Conservation (phyloP, 2,797 vertebrate genomes). For the Phoebastria nigripes region DNA sequence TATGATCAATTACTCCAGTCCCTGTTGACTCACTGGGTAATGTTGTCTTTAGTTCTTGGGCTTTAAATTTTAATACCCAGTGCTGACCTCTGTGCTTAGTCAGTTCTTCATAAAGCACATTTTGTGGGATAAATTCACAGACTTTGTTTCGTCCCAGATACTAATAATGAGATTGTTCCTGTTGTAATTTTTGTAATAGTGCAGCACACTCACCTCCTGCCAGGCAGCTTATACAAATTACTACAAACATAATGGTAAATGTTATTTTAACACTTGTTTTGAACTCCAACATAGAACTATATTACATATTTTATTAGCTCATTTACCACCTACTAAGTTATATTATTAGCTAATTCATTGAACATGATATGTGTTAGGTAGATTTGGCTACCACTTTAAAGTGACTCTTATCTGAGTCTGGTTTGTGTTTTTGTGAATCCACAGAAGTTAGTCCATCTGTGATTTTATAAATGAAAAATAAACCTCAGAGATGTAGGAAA, state of each 20-base stretch:
- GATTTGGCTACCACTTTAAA: conserved; percentile 31
- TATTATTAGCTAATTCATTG: conserved; percentile 71
- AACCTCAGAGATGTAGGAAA: background rate
- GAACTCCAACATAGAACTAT: conserved; percentile 74
- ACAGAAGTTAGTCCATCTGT: background rate
- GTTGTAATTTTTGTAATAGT: conserved; percentile 32
- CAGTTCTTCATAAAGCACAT: background rate
- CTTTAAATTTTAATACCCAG: background rate
- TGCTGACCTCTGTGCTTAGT: background rate
- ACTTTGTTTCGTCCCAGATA: background rate
- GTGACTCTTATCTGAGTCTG: background rate
- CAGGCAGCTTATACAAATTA: conserved; percentile 58
- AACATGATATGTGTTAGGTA: conserved; percentile 39
- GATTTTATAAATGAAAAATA: background rate
- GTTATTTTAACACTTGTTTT: conserved; percentile 69
- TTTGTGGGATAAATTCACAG: background rate
- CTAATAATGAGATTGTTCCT: conserved; percentile 51
- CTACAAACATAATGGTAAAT: conserved; percentile 60
- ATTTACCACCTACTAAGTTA: conserved; percentile 72
- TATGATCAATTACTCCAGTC: background rate
- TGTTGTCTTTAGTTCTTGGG: background rate
- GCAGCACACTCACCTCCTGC: conserved; percentile 7
- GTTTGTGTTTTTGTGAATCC: background rate
- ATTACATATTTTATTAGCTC: conserved; percentile 77
- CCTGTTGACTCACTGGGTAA: background rate